Evolutionary conservation across 2,113 vertebrate species (phyloP), one percentile per base, ranked within the genome.

Genomic region (Neomonachus schauinslandi): DNA sequence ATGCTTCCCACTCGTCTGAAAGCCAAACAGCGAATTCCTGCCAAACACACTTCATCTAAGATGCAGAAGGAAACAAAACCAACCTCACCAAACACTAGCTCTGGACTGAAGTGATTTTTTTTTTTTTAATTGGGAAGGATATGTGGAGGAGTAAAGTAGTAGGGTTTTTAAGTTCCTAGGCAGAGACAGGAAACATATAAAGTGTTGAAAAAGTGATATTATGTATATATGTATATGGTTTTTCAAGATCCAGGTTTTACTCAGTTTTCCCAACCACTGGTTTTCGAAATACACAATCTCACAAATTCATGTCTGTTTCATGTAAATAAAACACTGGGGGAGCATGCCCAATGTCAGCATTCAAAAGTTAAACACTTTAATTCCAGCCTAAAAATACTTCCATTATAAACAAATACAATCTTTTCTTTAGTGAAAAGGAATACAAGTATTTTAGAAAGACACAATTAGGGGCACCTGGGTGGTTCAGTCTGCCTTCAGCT

Each of bases 1-100:
- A 96, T 46, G 90, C 86, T 86, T 42, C n/a, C 61, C 61, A 89
- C 81, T 76, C 93, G 82, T 77, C 77, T 46, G 77, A 98, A 82
- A 97, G 72, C 53, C 69, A 84, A 57, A 95, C 51, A 72, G 46
- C 8, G 6, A 59, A 53, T 92, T 81, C 85, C 89, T 97, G 93
- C 97, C 61, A 63, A 77, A 97, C 42, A 95, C 59, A 71, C 87
- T 49, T 1, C 28, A 19, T 65, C 46, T 61, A n/a, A 80, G 36
- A 63, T 83, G 11, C 5, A 26, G 28, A 84, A 87, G n/a, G 24
- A 61, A 97, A 96, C 26, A 84, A 96, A 93, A 84, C 28, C 82
- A 69, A 55, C 53, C 36, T 53, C 90, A 39, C 2, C 92, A 18
- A 81, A 91, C 11, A 39, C 2, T 36, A 51, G 11, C 28, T 72